Evolutionary conservation across 2,888 invertebrate species (phyloP), one percentile per base, ranked within the genome.

Genomic region (Rhagium mordax): DNA sequence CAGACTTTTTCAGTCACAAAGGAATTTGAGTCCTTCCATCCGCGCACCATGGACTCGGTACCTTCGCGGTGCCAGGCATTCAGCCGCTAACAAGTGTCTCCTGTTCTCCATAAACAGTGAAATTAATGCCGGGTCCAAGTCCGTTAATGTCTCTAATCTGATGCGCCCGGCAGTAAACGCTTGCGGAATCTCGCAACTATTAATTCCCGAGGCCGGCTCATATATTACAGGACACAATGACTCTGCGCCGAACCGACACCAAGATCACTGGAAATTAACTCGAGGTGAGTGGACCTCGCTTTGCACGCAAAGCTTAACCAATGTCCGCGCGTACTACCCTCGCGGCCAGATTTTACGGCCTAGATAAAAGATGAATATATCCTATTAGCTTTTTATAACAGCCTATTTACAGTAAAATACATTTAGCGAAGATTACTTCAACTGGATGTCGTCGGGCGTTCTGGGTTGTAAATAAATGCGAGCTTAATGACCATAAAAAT

Each of bases 81-180:
- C 80, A 70, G 77, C 76, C 79, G 79, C 79, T 80, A 83, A 83
- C 83, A 82, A 82, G 81, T 81, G 81, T 82, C 82, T 72, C 75
- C 80, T 73, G 79, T 80, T 81, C 79, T 81, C 82, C 83, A 84
- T 84, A 87, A 87, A 87, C 82, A 86, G 85, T 83, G 84, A 87
- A 87, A 87, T 87, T 87, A 87, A 87, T 87, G 87, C 84, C 81
- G 80, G 84, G 83, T 81, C 83, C 83, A 74, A 83, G 83, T 82
- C 84, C 83, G 85, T 87, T 87, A 87, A 87, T 87, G 86, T 85
- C 84, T 86, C 86, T 87, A 87, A 87, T 87, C 87, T 87, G 87
- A 87, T 87, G 86, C 83, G 85, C 83, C 84, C 84, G 82, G 82
- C 85, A 85, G 85, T 86, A 86, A 87, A 86, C 84, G 84, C 78